phyloP scores from a whole-genome alignment of 2,888 invertebrate genomes.

The Orgyia antiqua region DNA sequence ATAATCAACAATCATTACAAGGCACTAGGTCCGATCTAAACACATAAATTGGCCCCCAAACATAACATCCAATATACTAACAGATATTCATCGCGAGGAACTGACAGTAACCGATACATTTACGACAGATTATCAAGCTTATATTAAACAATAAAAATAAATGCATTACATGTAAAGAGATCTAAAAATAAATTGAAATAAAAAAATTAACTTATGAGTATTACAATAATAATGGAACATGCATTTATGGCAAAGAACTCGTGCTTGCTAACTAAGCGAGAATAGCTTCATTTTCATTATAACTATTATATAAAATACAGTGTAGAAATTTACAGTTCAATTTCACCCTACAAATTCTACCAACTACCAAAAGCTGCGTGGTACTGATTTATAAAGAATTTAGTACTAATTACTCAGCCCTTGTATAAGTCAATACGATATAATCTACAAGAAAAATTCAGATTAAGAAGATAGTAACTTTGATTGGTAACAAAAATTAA shows the following conservation, averaged over 20 bases:
- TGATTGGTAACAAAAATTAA: conserved; percentile 70
- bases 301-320: conserved; percentile 51
- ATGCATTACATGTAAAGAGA: conserved; percentile 77
- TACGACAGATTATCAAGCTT: conserved; percentile 47
- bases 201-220: conserved; percentile 75
- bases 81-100: conserved; percentile 53
- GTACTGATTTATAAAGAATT: no score
- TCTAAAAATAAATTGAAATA: conserved; percentile 73
- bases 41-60: conserved; percentile 53
- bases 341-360: no score
- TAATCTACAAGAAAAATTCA: conserved; percentile 35
- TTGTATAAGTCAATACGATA: conserved; percentile 20
- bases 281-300: conserved; percentile 70
- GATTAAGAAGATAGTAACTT: conserved; percentile 60
- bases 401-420: conserved; percentile 5
- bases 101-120: conserved; percentile 43
- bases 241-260: conserved; percentile 78
- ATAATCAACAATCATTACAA: conserved; percentile 49
- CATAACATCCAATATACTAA: conserved; percentile 41
- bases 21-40: conserved; percentile 52
- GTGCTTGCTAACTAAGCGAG: conserved; percentile 73
- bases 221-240: conserved; percentile 77
- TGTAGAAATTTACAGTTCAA: no score
- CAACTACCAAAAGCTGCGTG: no score
- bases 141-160: conserved; percentile 64